phyloP scores from a whole-genome alignment of 2,797 vertebrate genomes.

The Poeciliopsis infans region DNA sequence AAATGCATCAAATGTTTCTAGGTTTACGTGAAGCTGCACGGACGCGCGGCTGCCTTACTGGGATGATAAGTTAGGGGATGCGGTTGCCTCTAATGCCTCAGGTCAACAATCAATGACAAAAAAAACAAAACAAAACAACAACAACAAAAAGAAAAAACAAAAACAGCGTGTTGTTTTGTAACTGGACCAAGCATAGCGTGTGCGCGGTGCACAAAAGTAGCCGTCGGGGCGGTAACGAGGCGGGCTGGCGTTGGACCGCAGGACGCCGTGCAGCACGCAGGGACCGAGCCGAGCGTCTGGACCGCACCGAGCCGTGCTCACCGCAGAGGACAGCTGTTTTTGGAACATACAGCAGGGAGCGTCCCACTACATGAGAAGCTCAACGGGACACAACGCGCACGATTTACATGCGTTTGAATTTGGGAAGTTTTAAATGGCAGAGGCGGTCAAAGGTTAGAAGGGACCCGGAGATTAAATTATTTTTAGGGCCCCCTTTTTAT shows the following conservation, averaged over 20 bases:
- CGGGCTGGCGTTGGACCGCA: conserved; percentile 62
- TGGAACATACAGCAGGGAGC: conserved; percentile 36
- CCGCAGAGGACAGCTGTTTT: conserved; percentile 60
- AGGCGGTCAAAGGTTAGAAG: not conserved
- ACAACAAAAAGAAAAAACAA: not conserved
- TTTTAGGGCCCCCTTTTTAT: not conserved
- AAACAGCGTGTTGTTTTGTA: not conserved
- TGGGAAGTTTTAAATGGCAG: not conserved
- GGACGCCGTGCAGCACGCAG: conserved; percentile 63
- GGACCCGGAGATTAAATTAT: not conserved
- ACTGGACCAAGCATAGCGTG: conserved; percentile 24
- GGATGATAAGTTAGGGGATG: conserved; percentile 17
- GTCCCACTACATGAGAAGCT: conserved; percentile 33
- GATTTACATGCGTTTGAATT: conserved; percentile 4
- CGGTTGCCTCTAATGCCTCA: not conserved
- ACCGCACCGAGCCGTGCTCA: conserved; percentile 53
- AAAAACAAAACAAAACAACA: not conserved
- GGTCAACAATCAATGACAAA: not conserved
- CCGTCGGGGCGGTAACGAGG: conserved; percentile 54
- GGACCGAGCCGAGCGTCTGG: conserved; percentile 60
- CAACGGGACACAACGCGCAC: conserved; percentile 3
- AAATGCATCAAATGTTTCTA: not conserved
- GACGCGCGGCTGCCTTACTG: not conserved
- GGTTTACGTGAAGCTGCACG: not conserved
- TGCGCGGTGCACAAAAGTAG: conserved; percentile 28